Evolutionary conservation across 2,888 invertebrate genomes (phyloP).

Genomic region (Pammene fasciana): DNA sequence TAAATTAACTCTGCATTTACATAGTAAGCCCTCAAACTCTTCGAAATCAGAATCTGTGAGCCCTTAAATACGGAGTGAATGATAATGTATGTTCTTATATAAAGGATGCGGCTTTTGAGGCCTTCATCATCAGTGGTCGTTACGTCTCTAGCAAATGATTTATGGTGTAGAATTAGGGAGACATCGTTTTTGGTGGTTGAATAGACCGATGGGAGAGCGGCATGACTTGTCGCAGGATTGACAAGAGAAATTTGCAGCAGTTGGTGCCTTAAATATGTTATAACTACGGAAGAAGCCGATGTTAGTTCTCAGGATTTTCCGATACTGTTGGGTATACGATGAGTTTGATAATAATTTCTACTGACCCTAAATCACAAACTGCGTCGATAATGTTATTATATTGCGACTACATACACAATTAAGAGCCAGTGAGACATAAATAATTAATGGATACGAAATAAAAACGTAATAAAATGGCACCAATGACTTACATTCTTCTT

Average conservation of each 20-base stretch:
- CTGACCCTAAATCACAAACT: too few species aligned
- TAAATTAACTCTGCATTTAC: constrained; percentile 63
- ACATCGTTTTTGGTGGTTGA: too few species aligned
- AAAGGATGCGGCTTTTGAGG: constrained; percentile 7
- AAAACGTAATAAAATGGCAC: constrained; percentile 1
- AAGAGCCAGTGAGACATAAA: constrained; percentile 12
- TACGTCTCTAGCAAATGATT: too few species aligned
- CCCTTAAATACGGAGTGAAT: constrained; percentile 4
- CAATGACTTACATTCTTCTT: neutral
- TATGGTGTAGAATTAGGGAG: too few species aligned
- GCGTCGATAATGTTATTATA: constrained; percentile 20
- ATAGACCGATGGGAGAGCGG: too few species aligned
- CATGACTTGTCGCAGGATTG: too few species aligned
- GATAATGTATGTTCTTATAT: constrained; percentile 18
- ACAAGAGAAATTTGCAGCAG: too few species aligned
- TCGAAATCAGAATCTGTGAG: constrained; percentile 10
- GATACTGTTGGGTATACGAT: too few species aligned
- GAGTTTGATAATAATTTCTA: too few species aligned
- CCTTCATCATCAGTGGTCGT: too few species aligned
- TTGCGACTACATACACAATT: constrained; percentile 13
- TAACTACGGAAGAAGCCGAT: too few species aligned
- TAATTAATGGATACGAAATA: constrained; percentile 2
- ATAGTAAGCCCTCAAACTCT: constrained; percentile 57
- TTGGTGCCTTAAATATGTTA: constrained; percentile 4
- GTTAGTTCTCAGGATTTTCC: too few species aligned